A percentile compares a stretch with the other conserved stretches of the same genome.
Evolutionary conservation across 1,140 invertebrate species (phyloP).

Genomic region (Listronotus bonariensis): DNA sequence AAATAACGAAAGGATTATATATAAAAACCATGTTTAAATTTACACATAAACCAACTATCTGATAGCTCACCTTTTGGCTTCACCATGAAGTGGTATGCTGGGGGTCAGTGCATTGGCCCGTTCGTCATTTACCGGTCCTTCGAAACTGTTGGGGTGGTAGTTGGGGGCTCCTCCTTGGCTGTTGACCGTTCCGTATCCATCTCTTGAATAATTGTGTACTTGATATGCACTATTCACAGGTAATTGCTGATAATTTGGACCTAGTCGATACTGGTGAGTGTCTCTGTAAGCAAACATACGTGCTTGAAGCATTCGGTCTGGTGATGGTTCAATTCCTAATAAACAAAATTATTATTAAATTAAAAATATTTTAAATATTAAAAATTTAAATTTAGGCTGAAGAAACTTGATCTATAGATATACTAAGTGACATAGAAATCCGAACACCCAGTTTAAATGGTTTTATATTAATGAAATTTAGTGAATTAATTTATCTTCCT

Average conservation of each 20-base stretch:
- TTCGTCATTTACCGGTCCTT: conserved; percentile 70
- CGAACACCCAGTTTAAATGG: no score
- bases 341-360: neutral
- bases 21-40: no score
- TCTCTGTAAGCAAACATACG: conserved; percentile 88
- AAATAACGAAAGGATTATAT: no score
- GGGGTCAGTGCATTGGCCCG: conserved; percentile 62
- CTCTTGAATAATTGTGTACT: conserved; percentile 76
- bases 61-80: conserved; percentile 64
- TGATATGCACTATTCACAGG: conserved; percentile 85
- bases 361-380: no score
- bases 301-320: conserved; percentile 88
- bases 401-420: no score
- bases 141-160: conserved; percentile 95
- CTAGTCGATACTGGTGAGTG: conserved; percentile 86
- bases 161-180: conserved; percentile 85
- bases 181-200: conserved; percentile 74
- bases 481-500: no score
- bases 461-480: no score
- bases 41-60: neutral
- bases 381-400: no score
- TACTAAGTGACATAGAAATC: no score
- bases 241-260: conserved; percentile 84
- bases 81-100: conserved; percentile 61
- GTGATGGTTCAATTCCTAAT: conserved; percentile 76